Evolutionary conservation across 2,113 vertebrate species (phyloP).

Genomic region (Motacilla tschutschensis): DNA sequence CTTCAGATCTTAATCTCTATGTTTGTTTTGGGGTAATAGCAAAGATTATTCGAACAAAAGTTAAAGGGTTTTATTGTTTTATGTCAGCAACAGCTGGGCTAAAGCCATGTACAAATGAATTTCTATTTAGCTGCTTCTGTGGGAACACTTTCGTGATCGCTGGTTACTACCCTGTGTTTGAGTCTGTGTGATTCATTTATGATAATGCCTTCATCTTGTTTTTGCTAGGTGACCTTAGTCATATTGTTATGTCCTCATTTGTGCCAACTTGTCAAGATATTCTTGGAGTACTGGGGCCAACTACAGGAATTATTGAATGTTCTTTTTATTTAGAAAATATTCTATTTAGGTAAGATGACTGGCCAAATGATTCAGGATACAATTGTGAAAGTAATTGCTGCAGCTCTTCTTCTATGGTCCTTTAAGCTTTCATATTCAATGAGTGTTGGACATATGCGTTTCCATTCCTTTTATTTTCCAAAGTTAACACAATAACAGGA

Average conservation of each 20-base stretch:
- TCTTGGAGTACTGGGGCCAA: slow-evolving; percentile 78
- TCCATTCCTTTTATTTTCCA: not conserved
- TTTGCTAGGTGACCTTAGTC: slow-evolving; percentile 67
- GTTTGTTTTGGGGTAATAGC: not conserved
- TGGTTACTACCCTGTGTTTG: not conserved
- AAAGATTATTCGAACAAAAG: not conserved
- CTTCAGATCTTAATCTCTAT: not conserved
- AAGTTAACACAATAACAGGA: not conserved
- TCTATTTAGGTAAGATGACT: slow-evolving; percentile 76
- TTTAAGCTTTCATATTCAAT: not conserved
- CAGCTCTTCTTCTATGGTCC: not conserved
- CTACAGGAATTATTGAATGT: slow-evolving; percentile 84
- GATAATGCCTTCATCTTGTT: not conserved
- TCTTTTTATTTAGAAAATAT: slow-evolving; percentile 79
- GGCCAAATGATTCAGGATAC: not conserved
- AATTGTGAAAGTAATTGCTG: not conserved
- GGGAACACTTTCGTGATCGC: not conserved
- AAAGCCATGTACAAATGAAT: not conserved
- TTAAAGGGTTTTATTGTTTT: not conserved
- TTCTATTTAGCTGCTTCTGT: not conserved
- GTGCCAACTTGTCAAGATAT: slow-evolving; percentile 81
- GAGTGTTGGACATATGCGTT: not conserved
- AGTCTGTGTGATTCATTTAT: not conserved
- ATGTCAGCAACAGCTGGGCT: not conserved
- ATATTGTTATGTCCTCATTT: slow-evolving; percentile 66